phyloP scores from a whole-genome alignment of 2,113 vertebrate genomes.

The Laticauda laticaudata region DNA sequence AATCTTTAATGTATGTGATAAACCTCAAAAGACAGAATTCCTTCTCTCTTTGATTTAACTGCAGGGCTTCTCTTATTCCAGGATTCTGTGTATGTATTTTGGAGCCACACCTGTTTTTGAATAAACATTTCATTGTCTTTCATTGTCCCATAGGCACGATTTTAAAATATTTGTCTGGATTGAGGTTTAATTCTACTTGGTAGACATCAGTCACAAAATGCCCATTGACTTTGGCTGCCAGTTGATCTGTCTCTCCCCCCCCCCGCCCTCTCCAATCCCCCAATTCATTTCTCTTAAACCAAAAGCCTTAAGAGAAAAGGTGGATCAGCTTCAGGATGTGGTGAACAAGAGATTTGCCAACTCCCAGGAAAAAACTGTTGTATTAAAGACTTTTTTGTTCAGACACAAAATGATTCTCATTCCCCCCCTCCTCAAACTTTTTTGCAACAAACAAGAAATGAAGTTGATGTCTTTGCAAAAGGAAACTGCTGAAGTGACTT shows the following conservation, averaged over 20 bases:
- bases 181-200: constrained; percentile 6
- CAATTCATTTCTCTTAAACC: constrained; percentile 29
- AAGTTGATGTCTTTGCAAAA: constrained; percentile 49
- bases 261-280: background rate
- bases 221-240: background rate
- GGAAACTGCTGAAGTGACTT: constrained; percentile 42
- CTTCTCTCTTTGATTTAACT: background rate
- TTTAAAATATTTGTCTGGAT: background rate
- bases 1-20: background rate
- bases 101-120: background rate
- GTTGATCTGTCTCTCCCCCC: background rate
- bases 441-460: constrained; percentile 28
- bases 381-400: constrained; percentile 45
- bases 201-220: constrained; percentile 11
- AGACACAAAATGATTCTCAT: constrained; percentile 37
- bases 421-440: constrained; percentile 30
- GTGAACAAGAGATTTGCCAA: constrained; percentile 44
- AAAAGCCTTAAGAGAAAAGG: constrained; percentile 39
- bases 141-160: background rate
- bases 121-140: constrained; percentile 24
- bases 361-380: constrained; percentile 28
- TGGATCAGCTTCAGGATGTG: constrained; percentile 44
- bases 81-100: background rate
- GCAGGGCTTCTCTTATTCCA: background rate
- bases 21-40: background rate